Conservation (phyloP, 2,888 invertebrate genomes). For the Cenopis cana region DNA sequence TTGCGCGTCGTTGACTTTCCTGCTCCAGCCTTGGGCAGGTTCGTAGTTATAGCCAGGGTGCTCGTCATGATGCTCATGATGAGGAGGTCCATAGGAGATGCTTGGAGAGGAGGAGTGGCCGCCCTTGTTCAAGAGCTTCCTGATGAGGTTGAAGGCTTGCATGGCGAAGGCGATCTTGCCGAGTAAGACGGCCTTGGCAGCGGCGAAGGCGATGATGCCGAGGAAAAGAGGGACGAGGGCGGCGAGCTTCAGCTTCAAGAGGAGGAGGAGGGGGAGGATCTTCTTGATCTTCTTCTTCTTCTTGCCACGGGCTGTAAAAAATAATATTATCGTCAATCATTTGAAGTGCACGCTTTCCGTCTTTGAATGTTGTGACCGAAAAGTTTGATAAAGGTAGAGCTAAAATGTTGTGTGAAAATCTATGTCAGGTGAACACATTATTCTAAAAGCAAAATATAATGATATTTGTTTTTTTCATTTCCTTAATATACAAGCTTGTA, state of each 20-base stretch:
- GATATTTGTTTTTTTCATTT: no score
- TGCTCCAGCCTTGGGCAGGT: constrained; percentile 86
- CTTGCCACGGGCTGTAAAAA: constrained; percentile 89
- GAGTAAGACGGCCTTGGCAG: constrained; percentile 93
- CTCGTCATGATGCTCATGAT: constrained; percentile 85
- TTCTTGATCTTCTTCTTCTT: constrained; percentile 92
- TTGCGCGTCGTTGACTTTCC: constrained; percentile 87
- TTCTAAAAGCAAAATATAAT: no score
- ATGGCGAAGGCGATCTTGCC: constrained; percentile 94
- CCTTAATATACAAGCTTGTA: no score
- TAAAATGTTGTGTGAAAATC: not conserved
- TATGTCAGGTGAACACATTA: not conserved
- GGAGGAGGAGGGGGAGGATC: constrained; percentile 89
- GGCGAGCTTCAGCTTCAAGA: constrained; percentile 91
- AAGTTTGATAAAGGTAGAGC: no score
- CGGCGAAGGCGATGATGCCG: constrained; percentile 89
- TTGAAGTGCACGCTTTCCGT: not conserved
- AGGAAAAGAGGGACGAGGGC: constrained; percentile 91
- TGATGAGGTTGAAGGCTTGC: constrained; percentile 87
- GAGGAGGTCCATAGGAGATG: constrained; percentile 88
- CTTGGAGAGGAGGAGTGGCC: constrained; percentile 56
- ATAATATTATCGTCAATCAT: not conserved
- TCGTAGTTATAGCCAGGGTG: constrained; percentile 83
- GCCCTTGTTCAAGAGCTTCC: constrained; percentile 89
- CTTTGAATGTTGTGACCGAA: not conserved